Evolutionary conservation across 2,888 invertebrate genomes (phyloP), one percentile per base, ranked within the genome.

Genomic region (Meloe dianella): DNA sequence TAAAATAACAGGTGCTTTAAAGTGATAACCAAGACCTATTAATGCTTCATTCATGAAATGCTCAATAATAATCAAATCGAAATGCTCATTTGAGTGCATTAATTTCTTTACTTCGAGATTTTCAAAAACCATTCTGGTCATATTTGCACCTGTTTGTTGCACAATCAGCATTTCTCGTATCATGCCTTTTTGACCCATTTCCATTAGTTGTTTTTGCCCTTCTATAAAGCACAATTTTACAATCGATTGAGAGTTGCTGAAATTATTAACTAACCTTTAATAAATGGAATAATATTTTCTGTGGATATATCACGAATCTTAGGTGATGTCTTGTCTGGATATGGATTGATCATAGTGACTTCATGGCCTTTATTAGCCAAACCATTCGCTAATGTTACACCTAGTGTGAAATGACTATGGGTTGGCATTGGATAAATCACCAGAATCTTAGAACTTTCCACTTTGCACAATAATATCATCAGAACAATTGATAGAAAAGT

Each of bases 21-120:
- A 79, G 57, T 79, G 77, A 63, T 80, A 75, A 5, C 78, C 78
- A 8, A 83, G 71, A 1, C 85, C 85, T 41, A 57, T 75, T 29
- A 80, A 75, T 2, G 86, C 85, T 71, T 87, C 86, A 71, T 82
- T 84, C n/a, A 85, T 74, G 72, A 85, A 85, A 32, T 83, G 77
- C 70, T 86, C 85, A 2, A 84, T 81, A 8, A 83, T 69, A 8
- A 82, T 73, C 10, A 81, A 56, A 66, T 82, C 82, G 59, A 84
- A 80, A 9, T 76, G 69, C 67, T 83, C 71, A 51, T 80, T 0
- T 79, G 80, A 60, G 69, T 71, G 62, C 12, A 22, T 70, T 59
- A 77, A 81, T 73, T 60, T 79, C 79, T 8, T 84, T 60, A n/a
- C 83, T 81, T 71, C 81, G 72, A 65, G 81, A 81, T 14, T 79